Base-by-base conservation (phyloP, 2,888 invertebrate species). In the Synanthedon vespiformis region DNA sequence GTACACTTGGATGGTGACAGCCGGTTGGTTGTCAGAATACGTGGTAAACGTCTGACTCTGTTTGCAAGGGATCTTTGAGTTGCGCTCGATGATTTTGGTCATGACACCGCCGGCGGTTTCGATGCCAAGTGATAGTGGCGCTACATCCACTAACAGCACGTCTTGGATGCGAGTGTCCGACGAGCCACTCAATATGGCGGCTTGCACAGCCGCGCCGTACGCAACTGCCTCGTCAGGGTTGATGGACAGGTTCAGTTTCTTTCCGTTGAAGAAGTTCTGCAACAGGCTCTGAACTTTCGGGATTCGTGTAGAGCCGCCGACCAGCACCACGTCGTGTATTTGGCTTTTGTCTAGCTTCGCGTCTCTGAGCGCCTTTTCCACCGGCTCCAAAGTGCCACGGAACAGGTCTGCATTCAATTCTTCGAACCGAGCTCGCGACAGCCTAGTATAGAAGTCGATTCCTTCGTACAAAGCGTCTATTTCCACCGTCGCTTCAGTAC, bases 191-290 rank as follows among this genome's bases (percentile, higher is more conserved):
- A 92, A 71, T 56, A 91, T 89, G 1, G 90, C 90, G 0, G 90
- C 91, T 65, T 91, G 90, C 2, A 91, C 84, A 1, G 91, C 91
- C 1, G 91, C 91, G 13, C 91, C 91, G 64, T 90, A 92, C 0
- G 92, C 92, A 1, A 92, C 92, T 0, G 92, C 92, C 67, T 92
- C 92, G 61, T 92, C 92, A 0, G 92, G 92, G 64, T 92, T 92
- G 58, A 92, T 91, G 3, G 90, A 90, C 53, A 90, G 76, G 64
- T 91, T 91, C 11, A 92, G 72, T 12, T 82, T 77, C 69, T 91
- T 92, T 4, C 90, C 90, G 58, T 85, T 86, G 82, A 92, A 92
- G 78, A 89, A 92, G 64, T 90, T 90, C 71, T 90, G 89, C 41
- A 92, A 73, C 58, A 92, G 77, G 56, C 80, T 89, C 70, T 92